A percentile compares a stretch with the other conserved stretches of the same genome.
Conservation (phyloP, 2,113 vertebrate species). For the Stercorarius parasiticus region DNA sequence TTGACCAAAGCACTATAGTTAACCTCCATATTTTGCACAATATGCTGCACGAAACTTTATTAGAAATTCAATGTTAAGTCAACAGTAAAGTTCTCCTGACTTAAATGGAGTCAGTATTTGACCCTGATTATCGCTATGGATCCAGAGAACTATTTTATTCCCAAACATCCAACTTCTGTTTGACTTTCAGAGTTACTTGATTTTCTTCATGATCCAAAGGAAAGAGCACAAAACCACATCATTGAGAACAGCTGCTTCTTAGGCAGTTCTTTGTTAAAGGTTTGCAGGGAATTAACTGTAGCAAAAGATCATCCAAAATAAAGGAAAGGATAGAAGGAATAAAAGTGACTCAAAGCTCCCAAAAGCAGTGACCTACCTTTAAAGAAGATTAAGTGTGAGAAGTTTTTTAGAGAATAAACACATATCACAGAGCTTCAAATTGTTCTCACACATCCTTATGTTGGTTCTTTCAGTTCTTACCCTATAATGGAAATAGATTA, state of each 20-base stretch:
- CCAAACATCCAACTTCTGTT: not conserved
- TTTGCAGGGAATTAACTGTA: not conserved
- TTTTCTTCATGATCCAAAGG: not conserved
- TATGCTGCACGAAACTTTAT: not conserved
- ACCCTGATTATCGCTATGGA: not conserved
- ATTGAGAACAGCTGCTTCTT: not conserved
- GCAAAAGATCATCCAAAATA: not conserved
- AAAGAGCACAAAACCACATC: not conserved
- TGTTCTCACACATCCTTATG: not conserved
- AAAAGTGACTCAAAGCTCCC: not conserved
- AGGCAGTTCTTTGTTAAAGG: not conserved
- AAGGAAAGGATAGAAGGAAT: not conserved
- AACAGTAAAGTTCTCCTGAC: not conserved
- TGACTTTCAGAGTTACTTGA: not conserved
- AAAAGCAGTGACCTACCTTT: not conserved
- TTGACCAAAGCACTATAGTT: not conserved
- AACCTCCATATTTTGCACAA: not conserved
- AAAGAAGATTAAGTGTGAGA: not conserved
- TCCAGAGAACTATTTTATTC: not conserved
- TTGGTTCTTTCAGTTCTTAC: not conserved
- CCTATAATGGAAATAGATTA: not conserved
- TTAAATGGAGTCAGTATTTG: not conserved
- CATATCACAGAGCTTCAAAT: not conserved
- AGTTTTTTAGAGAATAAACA: not conserved
- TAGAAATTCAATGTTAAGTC: not conserved